These are phyloP conservation scores for Drosophila monieri DNA, from an alignment of 2,888 invertebrate species.

Conservation along the genomic window DNA sequence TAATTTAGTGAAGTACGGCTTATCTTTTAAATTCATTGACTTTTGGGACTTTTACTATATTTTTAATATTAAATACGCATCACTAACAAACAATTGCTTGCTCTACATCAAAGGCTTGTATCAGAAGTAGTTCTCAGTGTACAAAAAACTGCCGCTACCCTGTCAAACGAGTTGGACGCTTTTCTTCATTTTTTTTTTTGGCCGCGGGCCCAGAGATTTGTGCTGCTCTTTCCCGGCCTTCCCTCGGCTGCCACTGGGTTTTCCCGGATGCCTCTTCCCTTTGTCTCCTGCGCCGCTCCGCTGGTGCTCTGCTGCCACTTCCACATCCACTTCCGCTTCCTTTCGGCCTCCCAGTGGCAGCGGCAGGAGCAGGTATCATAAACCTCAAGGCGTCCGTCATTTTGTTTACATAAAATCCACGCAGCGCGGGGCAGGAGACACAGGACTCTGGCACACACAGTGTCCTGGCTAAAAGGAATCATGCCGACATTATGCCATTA, in stretches of 20 bases:
- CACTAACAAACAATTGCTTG: too few relatives aligned
- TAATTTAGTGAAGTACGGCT: too few relatives aligned
- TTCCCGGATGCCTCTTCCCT: slow-evolving; percentile 10
- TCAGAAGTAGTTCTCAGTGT: background rate
- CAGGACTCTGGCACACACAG: background rate
- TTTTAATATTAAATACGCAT: too few relatives aligned
- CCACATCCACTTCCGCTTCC: slow-evolving; percentile 6
- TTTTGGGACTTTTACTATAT: too few relatives aligned
- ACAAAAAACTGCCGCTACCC: background rate
- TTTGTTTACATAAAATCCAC: slow-evolving; percentile 73
- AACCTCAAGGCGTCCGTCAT: slow-evolving; percentile 72
- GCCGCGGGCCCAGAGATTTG: slow-evolving; percentile 65
- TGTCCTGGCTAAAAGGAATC: slow-evolving; percentile 57
- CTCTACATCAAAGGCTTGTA: background rate
- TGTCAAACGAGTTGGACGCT: slow-evolving; percentile 66
- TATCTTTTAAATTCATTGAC: too few relatives aligned
- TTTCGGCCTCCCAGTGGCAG: slow-evolving; percentile 1
- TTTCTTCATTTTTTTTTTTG: slow-evolving; percentile 40
- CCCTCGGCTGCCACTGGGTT: slow-evolving; percentile 5
- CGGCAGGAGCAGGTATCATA: slow-evolving; percentile 44
- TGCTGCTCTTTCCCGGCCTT: slow-evolving; percentile 49
- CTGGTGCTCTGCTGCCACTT: background rate
- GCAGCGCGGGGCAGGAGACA: slow-evolving; percentile 49
- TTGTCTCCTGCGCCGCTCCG: background rate
- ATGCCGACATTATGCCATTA: slow-evolving; percentile 69